Conservation (phyloP, 2,888 invertebrate genomes). For the Odontocolon sp. region DNA sequence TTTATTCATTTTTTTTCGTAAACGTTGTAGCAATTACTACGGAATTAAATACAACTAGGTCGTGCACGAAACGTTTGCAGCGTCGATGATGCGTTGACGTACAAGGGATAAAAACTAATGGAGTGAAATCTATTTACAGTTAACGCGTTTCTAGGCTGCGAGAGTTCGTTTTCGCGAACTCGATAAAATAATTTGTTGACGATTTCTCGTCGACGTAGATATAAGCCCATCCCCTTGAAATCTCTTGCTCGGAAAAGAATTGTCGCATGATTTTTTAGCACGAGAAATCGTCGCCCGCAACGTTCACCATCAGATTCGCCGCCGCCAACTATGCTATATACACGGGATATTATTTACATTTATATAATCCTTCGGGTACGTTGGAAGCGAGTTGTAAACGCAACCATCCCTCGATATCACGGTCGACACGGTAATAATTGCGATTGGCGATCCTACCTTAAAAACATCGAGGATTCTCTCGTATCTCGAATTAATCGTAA, state of each 20-base stretch:
- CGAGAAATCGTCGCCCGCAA: slow-evolving; percentile 49
- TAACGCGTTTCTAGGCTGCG: slow-evolving; percentile 43
- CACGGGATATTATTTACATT: slow-evolving; percentile 57
- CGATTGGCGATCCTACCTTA: slow-evolving; percentile 19
- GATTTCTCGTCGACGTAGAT: slow-evolving; percentile 16
- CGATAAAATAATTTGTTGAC: slow-evolving; percentile 22
- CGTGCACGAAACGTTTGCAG: slow-evolving; percentile 11
- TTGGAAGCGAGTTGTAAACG: background rate
- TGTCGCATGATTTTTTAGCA: background rate
- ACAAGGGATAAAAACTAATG: slow-evolving; percentile 15
- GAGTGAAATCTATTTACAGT: slow-evolving; percentile 49
- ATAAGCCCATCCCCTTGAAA: background rate
- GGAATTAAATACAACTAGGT: slow-evolving; percentile 18
- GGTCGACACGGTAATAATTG: background rate
- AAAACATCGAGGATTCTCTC: slow-evolving; percentile 20
- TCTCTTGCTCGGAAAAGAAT: background rate
- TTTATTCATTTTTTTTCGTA: background rate
- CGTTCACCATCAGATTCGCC: slow-evolving; percentile 40
- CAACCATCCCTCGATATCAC: background rate
- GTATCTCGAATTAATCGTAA: slow-evolving; percentile 7
- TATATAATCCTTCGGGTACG: slow-evolving; percentile 51
- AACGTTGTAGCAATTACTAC: background rate
- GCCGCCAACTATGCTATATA: slow-evolving; percentile 52
- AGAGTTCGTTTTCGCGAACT: slow-evolving; percentile 15
- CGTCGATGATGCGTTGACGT: slow-evolving; percentile 29